Evolutionary conservation across 2,797 vertebrate species (phyloP).

Genomic region (Spinus olivaceus): DNA sequence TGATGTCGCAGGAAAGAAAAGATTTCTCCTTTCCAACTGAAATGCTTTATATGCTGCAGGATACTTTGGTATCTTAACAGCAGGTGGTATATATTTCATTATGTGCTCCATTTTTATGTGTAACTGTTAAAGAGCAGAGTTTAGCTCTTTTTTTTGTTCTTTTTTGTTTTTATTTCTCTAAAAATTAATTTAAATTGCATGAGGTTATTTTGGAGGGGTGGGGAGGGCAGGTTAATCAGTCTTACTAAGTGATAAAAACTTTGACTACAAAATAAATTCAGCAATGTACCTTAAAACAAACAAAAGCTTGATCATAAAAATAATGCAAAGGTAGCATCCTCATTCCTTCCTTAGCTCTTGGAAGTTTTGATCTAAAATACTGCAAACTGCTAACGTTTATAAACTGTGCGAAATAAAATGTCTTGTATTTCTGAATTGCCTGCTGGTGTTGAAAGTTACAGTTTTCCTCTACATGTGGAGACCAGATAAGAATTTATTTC

Average conservation of each 20-base stretch:
- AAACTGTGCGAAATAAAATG: slow-evolving; percentile 9
- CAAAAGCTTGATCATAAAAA: slow-evolving; percentile 48
- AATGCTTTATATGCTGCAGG: neutral
- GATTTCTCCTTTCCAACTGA: neutral
- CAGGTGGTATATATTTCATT: neutral
- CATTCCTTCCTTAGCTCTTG: slow-evolving; percentile 18
- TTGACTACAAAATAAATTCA: slow-evolving; percentile 64
- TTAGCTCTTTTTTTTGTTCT: neutral
- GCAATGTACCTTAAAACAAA: slow-evolving; percentile 37
- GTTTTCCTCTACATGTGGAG: neutral
- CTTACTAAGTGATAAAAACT: neutral
- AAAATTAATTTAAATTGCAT: neutral
- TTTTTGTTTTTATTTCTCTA: neutral
- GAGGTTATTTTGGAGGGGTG: fast-evolving
- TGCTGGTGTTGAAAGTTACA: slow-evolving; percentile 46
- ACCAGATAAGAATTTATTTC: slow-evolving; percentile 1
- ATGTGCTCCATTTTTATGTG: neutral
- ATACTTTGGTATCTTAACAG: neutral
- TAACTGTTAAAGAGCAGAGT: neutral
- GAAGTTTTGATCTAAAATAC: slow-evolving; percentile 39
- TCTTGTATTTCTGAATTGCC: slow-evolving; percentile 60
- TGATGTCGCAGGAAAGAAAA: neutral
- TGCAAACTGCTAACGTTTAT: slow-evolving; percentile 8
- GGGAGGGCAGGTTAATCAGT: neutral
- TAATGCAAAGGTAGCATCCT: slow-evolving; percentile 36